Conservation (phyloP, 1,140 invertebrate species). For the Papilio aristodemus region DNA sequence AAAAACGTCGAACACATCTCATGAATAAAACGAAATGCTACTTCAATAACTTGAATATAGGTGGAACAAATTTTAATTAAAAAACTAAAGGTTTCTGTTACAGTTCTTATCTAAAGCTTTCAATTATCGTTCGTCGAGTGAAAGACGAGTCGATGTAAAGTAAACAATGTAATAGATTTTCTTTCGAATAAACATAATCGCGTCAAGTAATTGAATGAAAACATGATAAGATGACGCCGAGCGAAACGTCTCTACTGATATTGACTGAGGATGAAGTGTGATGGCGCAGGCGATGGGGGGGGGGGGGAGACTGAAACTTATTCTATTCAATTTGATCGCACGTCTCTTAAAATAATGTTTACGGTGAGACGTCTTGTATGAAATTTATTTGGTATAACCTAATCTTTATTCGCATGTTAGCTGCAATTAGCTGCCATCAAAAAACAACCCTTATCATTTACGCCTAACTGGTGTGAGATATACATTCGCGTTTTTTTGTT, state of each 20-base stretch:
- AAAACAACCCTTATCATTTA: too few relatives aligned
- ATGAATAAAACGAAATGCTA: neutral
- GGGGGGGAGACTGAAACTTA: neutral
- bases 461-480: too few relatives aligned
- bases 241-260: neutral
- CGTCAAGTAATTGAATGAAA: conserved; percentile 25
- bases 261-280: neutral
- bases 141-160: conserved; percentile 4
- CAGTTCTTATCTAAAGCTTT: neutral
- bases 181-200: conserved; percentile 24
- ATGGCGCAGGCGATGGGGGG: neutral
- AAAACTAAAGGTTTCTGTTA: neutral
- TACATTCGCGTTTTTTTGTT: too few relatives aligned
- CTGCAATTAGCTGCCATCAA: too few relatives aligned
- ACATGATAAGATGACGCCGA: conserved; percentile 3
- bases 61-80: neutral
- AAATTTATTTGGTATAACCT: neutral
- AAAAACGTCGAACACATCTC: neutral
- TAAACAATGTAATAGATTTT: conserved; percentile 24
- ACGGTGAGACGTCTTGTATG: neutral
- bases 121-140: conserved; percentile 4
- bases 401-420: neutral
- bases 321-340: neutral
- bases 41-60: neutral
- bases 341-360: neutral